These are phyloP conservation scores for Nannoperca obscura DNA, from an alignment of 2,797 vertebrate genomes.

Conservation along the genomic window DNA sequence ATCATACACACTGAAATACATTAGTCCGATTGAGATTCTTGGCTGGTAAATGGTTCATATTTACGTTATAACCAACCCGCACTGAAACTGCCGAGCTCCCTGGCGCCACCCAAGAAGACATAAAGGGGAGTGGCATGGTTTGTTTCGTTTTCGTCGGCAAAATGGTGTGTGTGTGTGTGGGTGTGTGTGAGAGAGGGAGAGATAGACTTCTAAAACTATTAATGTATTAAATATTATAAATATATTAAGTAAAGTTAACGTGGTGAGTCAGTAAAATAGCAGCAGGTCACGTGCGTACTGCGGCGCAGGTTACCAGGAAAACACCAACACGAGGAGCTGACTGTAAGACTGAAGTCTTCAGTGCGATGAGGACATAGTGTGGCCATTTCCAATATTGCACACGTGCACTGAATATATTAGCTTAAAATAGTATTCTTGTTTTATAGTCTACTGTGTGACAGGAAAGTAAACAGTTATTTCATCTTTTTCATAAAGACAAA, in stretches of 20 bases:
- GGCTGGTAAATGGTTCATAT: slow-evolving; percentile 1
- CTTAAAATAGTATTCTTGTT: not conserved
- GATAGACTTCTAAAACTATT: not conserved
- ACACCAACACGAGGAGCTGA: not conserved
- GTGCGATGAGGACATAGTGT: slow-evolving; percentile 35
- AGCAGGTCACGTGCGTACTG: not conserved
- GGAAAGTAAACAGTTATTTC: not conserved
- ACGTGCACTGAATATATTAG: too few species aligned
- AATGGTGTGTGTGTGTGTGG: not conserved
- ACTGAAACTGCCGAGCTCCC: slow-evolving; percentile 29
- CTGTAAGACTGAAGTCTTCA: too few species aligned
- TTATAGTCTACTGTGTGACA: not conserved
- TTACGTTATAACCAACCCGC: not conserved
- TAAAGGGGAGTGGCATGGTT: slow-evolving; percentile 71
- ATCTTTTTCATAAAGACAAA: not conserved
- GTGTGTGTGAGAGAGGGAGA: not conserved
- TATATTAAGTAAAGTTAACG: too few species aligned
- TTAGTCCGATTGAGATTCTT: slow-evolving; percentile 2
- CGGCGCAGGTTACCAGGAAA: not conserved
- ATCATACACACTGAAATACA: slow-evolving; percentile 22
- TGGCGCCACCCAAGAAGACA: slow-evolving; percentile 17
- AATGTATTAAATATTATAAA: too few species aligned
- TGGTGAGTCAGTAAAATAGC: not conserved
- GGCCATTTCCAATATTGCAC: slow-evolving; percentile 16
- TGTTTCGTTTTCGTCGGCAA: slow-evolving; percentile 8